Conservation (phyloP, 1,140 invertebrate genomes). For the Anadara kagoshimensis region DNA sequence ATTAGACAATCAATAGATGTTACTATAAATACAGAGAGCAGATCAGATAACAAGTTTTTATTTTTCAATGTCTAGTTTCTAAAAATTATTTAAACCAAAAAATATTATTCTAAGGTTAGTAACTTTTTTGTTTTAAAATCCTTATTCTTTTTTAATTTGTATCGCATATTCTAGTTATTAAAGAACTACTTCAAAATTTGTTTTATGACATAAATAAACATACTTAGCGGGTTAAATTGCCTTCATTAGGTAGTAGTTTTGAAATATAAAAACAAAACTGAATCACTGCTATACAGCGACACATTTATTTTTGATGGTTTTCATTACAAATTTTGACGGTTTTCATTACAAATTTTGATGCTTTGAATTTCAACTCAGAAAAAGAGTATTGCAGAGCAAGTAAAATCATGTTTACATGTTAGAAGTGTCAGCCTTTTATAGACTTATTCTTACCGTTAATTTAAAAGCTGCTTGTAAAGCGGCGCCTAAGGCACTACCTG, state of each 20-base stretch:
- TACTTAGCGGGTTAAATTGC: background rate
- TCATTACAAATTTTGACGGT: background rate
- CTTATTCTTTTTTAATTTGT: too few relatives aligned
- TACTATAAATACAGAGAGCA: too few relatives aligned
- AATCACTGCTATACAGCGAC: background rate
- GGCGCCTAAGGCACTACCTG: constrained; percentile 89
- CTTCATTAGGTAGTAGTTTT: background rate
- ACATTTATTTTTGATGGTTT: background rate
- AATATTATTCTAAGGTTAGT: too few relatives aligned
- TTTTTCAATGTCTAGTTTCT: too few relatives aligned
- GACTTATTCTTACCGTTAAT: constrained; percentile 82
- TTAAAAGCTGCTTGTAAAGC: constrained; percentile 94
- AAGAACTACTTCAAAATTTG: too few relatives aligned
- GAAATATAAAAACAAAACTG: background rate
- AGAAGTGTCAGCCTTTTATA: background rate
- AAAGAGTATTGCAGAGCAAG: background rate
- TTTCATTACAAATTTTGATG: too few relatives aligned
- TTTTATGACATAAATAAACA: background rate
- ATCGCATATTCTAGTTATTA: too few relatives aligned
- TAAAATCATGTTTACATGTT: background rate
- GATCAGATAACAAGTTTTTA: too few relatives aligned
- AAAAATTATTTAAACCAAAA: too few relatives aligned
- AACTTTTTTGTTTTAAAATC: too few relatives aligned
- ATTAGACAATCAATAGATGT: too few relatives aligned
- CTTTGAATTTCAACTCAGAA: background rate